Percentiles rank a stretch among this genome's conserved stretches.
These are phyloP conservation scores for Abrostola triplasia DNA, from an alignment of 2,888 invertebrate species.

Conservation along the genomic window DNA sequence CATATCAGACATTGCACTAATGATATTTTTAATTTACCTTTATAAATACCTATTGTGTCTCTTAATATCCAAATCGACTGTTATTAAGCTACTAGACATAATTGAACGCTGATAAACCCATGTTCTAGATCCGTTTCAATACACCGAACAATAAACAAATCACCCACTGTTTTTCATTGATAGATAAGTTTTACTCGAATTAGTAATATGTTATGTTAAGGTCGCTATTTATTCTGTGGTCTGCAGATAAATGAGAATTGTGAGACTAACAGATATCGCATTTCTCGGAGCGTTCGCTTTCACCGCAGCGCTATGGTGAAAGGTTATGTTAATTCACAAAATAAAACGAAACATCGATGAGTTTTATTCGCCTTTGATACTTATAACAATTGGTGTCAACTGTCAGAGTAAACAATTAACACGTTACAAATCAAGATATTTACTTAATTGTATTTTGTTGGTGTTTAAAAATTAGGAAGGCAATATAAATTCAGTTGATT, in stretches of 20 bases:
- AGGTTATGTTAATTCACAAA: conserved; percentile 51
- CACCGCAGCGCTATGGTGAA: conserved; percentile 48
- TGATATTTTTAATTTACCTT: too few species aligned
- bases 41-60: background rate
- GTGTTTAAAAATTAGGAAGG: too few species aligned
- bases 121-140: conserved; percentile 15
- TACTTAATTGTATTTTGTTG: background rate
- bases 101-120: conserved; percentile 4
- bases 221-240: conserved; percentile 12
- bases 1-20: too few species aligned
- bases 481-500: too few species aligned
- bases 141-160: conserved; percentile 20
- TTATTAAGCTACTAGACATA: background rate
- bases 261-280: conserved; percentile 3
- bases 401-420: conserved; percentile 8
- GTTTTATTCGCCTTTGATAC: background rate
- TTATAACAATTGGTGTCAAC: conserved; percentile 25
- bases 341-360: background rate
- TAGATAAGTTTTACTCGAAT: background rate
- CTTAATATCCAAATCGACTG: background rate
- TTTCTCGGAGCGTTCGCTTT: conserved; percentile 47
- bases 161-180: conserved; percentile 20
- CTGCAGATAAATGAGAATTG: conserved; percentile 24
- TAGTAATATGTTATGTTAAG: background rate
- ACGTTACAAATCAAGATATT: conserved; percentile 10